Evolutionary conservation across 2,797 vertebrate species (phyloP).

Genomic region (Leucoraja ocellata): DNA sequence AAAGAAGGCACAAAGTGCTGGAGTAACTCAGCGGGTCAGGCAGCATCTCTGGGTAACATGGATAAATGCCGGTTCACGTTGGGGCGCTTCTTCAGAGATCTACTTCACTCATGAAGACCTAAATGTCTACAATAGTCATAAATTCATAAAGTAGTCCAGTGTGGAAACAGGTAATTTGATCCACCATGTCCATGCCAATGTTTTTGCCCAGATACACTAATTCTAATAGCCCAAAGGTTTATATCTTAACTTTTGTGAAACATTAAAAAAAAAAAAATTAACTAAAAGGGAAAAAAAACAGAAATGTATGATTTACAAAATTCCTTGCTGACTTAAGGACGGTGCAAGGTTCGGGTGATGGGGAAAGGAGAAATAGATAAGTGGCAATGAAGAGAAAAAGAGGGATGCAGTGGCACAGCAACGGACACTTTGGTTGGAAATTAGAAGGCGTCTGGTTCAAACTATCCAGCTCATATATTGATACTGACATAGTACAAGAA

Average conservation of each 20-base stretch:
- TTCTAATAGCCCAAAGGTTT: no score
- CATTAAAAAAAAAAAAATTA: background rate
- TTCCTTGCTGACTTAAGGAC: background rate
- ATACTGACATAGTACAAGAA: background rate
- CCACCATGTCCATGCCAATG: no score
- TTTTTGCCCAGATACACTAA: no score
- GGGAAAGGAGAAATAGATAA: no score
- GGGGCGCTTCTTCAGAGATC: background rate
- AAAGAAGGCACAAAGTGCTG: no score
- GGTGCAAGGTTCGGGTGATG: rapidly evolving
- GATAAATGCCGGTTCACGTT: no score
- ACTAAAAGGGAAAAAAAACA: background rate
- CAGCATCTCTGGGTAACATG: no score
- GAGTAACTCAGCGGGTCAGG: no score
- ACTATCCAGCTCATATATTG: background rate
- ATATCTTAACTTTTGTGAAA: background rate
- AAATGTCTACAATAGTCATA: background rate
- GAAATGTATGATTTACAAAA: background rate
- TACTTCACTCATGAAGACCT: background rate
- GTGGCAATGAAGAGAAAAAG: background rate
- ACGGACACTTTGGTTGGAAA: background rate
- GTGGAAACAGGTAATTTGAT: no score
- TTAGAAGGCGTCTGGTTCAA: background rate
- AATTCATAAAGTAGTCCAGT: no score
- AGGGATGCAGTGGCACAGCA: background rate